Evolutionary conservation across 30 jellyfish, hydroid and myxozoan genomes (phyloP), one percentile per base, ranked within the genome.

Genomic region (Catostylus mosaicus): DNA sequence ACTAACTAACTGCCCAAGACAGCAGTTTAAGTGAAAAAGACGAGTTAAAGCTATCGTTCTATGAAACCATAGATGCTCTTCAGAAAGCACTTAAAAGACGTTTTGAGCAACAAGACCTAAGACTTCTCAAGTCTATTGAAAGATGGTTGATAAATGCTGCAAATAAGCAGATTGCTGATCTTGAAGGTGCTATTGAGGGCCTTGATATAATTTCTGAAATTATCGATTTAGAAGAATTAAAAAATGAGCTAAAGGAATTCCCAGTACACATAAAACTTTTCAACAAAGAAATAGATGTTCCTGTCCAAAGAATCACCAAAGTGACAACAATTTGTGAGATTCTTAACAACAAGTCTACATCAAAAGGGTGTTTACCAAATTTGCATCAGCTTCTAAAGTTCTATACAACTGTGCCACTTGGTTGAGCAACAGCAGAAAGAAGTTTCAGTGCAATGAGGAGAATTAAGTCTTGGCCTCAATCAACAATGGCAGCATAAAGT

Each of bases 311-410:
- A 11, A 24, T 52, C 29, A 52, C 67, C 9, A 52, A 34, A 38
- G 37, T 70, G 9, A 24, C 68, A 37, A 36, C 89, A 1, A 77
- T 61, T 9, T 68, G 1, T 20, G 89, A 77, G 20, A 77, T 61
- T 48, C 32, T 54, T 31, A 77, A 77, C 33, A 18, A 80, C 16
- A 48, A 48, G 72, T 16, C 56, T 6, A 5, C 56, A 8, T 6
- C 16, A 16, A 16, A 43, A 16, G 16, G 8, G 8, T 16, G 16
- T 8, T 43, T 8, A 8, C 16, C 56, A 43, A 16, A 43, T 6
- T 8, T 43, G 16, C 56, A 43, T 16, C 16, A 43, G 16, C 8
- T 43, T 8, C 8, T 43, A 16, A 19, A n/a, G 30, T 4, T 52
- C 30, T 52, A 52, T 52, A 4, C 9, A 16, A 52, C 0, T 6